Conservation (phyloP, 2,888 invertebrate species). For the Leptinotarsa juncta region DNA sequence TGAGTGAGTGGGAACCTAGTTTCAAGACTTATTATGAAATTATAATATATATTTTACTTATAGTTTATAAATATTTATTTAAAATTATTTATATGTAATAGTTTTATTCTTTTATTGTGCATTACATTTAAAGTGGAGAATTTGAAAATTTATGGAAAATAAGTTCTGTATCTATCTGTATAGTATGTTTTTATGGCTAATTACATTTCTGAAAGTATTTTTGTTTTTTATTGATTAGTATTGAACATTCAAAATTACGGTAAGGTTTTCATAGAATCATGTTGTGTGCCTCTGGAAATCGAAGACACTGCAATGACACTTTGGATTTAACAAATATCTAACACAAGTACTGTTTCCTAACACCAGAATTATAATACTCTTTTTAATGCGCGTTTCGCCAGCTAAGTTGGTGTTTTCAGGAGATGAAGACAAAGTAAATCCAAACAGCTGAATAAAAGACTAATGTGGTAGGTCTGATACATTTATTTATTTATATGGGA, state of each 20-base stretch:
- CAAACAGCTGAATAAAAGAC: no score
- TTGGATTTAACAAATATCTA: no score
- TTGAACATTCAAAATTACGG: not conserved
- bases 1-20: conserved; percentile 42
- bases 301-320: no score
- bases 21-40: conserved; percentile 42
- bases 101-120: conserved; percentile 40
- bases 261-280: no score
- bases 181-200: conserved; percentile 42
- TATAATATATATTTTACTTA: conserved; percentile 43
- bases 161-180: conserved; percentile 35
- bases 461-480: no score
- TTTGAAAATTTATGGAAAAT: conserved; percentile 31
- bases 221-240: not conserved
- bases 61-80: conserved; percentile 46
- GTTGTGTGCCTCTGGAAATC: no score
- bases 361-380: no score
- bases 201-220: conserved; percentile 30
- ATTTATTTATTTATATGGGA: no score
- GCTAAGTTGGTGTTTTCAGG: no score
- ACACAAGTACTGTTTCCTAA: no score
- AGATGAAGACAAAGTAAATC: no score
- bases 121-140: conserved; percentile 36
- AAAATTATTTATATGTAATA: conserved; percentile 42
- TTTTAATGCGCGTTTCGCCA: no score